phyloP scores from a whole-genome alignment of 2,888 invertebrate species.

The Rapana venosa region DNA sequence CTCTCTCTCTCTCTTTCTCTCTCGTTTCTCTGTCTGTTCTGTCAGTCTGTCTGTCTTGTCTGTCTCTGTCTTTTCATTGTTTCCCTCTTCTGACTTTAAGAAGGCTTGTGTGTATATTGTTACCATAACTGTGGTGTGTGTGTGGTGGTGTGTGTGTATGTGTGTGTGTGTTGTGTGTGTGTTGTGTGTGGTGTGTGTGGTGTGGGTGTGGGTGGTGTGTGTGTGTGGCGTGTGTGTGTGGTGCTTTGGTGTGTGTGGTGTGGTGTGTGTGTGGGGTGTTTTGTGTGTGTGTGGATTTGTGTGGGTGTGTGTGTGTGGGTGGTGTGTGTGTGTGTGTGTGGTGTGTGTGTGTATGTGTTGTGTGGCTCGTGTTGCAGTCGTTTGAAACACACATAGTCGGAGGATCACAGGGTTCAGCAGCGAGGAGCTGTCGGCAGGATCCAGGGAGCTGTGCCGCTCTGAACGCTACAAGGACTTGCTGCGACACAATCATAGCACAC shows the following conservation, averaged over 20 bases:
- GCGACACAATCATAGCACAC: conserved; percentile 76
- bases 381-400: conserved; percentile 91
- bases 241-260: neutral
- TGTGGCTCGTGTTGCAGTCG: conserved; percentile 85
- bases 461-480: conserved; percentile 79
- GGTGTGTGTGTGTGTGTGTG: too few relatives aligned
- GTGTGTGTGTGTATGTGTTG: too few relatives aligned
- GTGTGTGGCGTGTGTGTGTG: neutral
- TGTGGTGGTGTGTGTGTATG: neutral
- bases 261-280: neutral
- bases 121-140: too few relatives aligned
- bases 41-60: too few relatives aligned
- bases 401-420: conserved; percentile 87
- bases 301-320: too few relatives aligned
- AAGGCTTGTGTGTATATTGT: too few relatives aligned
- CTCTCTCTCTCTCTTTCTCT: too few relatives aligned
- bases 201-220: too few relatives aligned
- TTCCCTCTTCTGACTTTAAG: too few relatives aligned
- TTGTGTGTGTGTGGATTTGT: neutral
- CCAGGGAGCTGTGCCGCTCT: conserved; percentile 81
- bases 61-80: too few relatives aligned
- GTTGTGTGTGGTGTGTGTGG: too few relatives aligned
- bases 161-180: neutral
- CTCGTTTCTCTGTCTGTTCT: too few relatives aligned
- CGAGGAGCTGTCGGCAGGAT: conserved; percentile 83